A percentile compares a stretch with the other conserved stretches of the same genome.
phyloP scores from a whole-genome alignment of 2,888 invertebrate species.

The Mythimna ferrago region DNA sequence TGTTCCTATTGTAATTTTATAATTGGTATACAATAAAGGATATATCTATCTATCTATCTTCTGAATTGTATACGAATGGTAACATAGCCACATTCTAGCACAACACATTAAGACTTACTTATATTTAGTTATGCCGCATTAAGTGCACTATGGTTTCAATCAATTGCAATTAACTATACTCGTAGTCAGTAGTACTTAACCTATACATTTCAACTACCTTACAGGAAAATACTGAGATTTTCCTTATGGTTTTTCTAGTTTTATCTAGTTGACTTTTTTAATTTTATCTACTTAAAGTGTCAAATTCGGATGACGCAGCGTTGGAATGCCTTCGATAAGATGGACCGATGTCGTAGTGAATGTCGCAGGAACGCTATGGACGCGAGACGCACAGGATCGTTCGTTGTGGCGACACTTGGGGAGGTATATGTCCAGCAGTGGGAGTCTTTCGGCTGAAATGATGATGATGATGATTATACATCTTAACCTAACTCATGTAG shows the following conservation, averaged over 20 bases:
- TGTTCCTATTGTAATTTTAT: too few relatives aligned
- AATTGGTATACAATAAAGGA: too few relatives aligned
- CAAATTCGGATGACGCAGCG: not conserved
- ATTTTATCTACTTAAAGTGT: not conserved
- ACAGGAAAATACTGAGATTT: not conserved
- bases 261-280: not conserved
- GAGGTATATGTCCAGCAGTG: too few relatives aligned
- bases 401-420: too few relatives aligned
- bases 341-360: too few relatives aligned
- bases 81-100: not conserved
- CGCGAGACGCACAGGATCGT: too few relatives aligned
- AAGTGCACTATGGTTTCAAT: conserved; percentile 21
- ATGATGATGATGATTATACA: too few relatives aligned
- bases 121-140: not conserved
- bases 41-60: not conserved
- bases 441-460: too few relatives aligned
- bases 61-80: not conserved
- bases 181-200: not conserved
- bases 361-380: too few relatives aligned
- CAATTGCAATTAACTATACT: conserved; percentile 2
- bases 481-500: too few relatives aligned
- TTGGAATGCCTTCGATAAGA: too few relatives aligned
- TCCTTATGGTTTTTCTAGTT: conserved; percentile 3
- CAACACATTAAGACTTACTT: not conserved
- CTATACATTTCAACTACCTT: not conserved